Conservation (phyloP, 2,888 invertebrate genomes). For the Andrena dorsata region DNA sequence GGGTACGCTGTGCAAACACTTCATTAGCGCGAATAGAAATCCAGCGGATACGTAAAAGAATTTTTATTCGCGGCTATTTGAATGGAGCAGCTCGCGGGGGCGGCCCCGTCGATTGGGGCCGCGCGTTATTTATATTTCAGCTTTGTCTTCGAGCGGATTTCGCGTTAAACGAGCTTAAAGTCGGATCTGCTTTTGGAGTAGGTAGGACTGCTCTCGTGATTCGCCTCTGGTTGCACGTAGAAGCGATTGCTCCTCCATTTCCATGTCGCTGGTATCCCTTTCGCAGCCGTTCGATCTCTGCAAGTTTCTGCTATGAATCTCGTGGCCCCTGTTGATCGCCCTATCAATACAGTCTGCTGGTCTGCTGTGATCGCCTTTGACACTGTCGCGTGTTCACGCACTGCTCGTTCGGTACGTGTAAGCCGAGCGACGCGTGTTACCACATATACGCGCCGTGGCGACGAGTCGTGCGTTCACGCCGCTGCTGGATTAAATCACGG, state of each 20-base stretch:
- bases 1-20: constrained; percentile 46
- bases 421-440: neutral
- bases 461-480: constrained; percentile 45
- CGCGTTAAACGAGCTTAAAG: constrained; percentile 30
- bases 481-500: constrained; percentile 56
- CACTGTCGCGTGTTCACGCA: constrained; percentile 3
- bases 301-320: constrained; percentile 1
- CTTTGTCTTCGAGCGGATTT: constrained; percentile 27
- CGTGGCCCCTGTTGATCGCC: neutral
- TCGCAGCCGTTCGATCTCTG: too few relatives aligned
- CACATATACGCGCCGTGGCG: neutral
- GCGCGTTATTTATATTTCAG: constrained; percentile 52
- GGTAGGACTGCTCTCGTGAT: too few relatives aligned
- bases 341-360: neutral
- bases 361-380: constrained; percentile 29
- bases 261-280: too few relatives aligned
- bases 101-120: constrained; percentile 15
- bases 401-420: constrained; percentile 17
- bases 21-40: constrained; percentile 51
- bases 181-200: too few relatives aligned
- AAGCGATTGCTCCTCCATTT: too few relatives aligned
- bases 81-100: constrained; percentile 11
- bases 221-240: too few relatives aligned
- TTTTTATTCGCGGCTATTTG: constrained; percentile 44
- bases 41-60: constrained; percentile 11